These are phyloP conservation scores for Adelphocoris suturalis DNA, from an alignment of 2,888 invertebrate genomes.

Conservation along the genomic window DNA sequence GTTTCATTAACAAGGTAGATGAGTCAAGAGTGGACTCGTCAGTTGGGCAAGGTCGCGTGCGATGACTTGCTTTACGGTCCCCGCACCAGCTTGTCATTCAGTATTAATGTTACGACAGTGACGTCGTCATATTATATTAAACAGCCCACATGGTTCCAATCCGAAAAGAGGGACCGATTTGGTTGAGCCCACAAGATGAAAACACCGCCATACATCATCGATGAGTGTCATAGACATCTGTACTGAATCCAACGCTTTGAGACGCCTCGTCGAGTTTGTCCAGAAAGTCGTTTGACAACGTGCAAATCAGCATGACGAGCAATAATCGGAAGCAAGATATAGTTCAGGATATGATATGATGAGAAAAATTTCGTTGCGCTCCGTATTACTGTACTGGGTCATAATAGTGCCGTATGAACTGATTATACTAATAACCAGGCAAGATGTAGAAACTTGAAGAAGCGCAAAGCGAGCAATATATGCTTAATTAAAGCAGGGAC, in stretches of 20 bases:
- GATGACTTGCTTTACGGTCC: constrained; percentile 44
- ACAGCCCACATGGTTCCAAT: constrained; percentile 5
- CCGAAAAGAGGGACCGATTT: constrained; percentile 35
- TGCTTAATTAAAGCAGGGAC: too few relatives aligned
- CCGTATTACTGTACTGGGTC: too few relatives aligned
- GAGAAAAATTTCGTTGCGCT: too few relatives aligned
- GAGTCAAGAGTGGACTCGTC: constrained; percentile 14
- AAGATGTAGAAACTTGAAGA: too few relatives aligned
- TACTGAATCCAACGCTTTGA: constrained; percentile 22
- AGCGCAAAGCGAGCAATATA: too few relatives aligned
- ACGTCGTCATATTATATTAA: constrained; percentile 55
- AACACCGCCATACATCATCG: constrained; percentile 36
- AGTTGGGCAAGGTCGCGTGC: constrained; percentile 57
- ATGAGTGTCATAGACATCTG: background rate
- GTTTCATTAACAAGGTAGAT: constrained; percentile 38
- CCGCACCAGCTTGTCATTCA: constrained; percentile 43
- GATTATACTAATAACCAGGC: too few relatives aligned
- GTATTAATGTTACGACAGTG: constrained; percentile 56
- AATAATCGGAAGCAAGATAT: background rate
- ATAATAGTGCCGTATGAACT: too few relatives aligned
- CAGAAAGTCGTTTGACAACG: background rate
- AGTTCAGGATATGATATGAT: too few relatives aligned
- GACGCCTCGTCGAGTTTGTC: constrained; percentile 2
- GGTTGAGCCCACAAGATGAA: constrained; percentile 49
- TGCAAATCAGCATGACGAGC: background rate